Conservation (phyloP, 1,140 invertebrate species). For the Onthophagus taurus region DNA sequence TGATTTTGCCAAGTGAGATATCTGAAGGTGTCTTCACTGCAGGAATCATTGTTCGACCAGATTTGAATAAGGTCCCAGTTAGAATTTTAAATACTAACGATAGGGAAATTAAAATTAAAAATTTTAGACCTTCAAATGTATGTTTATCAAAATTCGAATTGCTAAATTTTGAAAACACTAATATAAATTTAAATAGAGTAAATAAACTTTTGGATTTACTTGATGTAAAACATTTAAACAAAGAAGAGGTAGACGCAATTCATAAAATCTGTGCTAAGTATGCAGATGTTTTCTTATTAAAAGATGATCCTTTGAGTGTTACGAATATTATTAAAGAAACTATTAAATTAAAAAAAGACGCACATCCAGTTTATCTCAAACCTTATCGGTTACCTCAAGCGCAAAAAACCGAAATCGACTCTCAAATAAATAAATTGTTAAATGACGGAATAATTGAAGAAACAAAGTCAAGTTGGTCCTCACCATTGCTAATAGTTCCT, state of each 20-base stretch:
- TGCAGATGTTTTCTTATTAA: no score
- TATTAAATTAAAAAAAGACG: constrained; percentile 16
- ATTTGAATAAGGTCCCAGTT: constrained; percentile 13
- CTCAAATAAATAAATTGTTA: constrained; percentile 20
- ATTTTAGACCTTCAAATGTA: constrained; percentile 14
- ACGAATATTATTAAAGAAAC: constrained; percentile 25
- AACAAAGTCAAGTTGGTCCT: constrained; percentile 2
- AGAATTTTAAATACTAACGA: constrained; percentile 15
- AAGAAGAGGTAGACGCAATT: constrained; percentile 23
- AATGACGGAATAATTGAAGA: constrained; percentile 19
- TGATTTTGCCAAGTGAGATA: constrained; percentile 17
- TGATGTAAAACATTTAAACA: no score
- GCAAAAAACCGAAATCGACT: constrained; percentile 14
- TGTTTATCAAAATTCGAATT: constrained; percentile 13
- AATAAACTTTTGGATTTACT: constrained; percentile 15
- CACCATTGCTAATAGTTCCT: constrained; percentile 2
- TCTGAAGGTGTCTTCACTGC: constrained; percentile 15
- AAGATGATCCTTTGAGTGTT: no score
- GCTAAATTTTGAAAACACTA: constrained; percentile 10
- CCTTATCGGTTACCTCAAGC: background rate
- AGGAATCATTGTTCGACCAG: constrained; percentile 7
- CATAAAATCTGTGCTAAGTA: no score
- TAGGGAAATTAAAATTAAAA: constrained; percentile 9
- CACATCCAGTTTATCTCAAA: background rate
- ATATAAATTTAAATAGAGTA: constrained; percentile 9